Base-by-base conservation (phyloP, 2,888 invertebrate genomes). In the Athalia cordata region DNA sequence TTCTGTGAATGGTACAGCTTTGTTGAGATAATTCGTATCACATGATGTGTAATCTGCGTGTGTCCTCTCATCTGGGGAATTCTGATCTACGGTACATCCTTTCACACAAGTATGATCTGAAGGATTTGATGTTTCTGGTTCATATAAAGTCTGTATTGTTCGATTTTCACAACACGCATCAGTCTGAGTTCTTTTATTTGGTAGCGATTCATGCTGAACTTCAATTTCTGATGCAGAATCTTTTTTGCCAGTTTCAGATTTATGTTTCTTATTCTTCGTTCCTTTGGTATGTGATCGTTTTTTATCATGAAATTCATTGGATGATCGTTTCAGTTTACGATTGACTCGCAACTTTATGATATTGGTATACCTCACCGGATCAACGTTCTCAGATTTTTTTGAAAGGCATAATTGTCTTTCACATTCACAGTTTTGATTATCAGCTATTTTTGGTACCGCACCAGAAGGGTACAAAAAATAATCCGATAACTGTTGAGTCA, bases 101-200 rank as follows among this genome's bases (percentile, higher is more conserved):
- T 72, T 47, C 45, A 59, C 57, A 59, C 47, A 45, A 15, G 47
- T 13, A 47, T 57, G n/a, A 11, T 68, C 55, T 5, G 11, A 68
- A 68, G 9, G n/a, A 55, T 68, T 5, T 5, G 15, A 3, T 43
- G 11, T 55, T 55, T 55, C 29, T 15, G 43, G n/a, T 29, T 68
- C 7, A 52, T 1, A 7, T 29, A 7, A 29, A 9, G 55, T 68
- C 68, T 59, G 72, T n/a, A 59, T 47, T 52, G 59, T 52, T 13
- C 47, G 4, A 47, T 45, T 72, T 45, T 59, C 72, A n/a, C 9
- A 59, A 59, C 7, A 7, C 45, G 6, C 8, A n/a, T 72, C 72
- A 43, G 72, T 72, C 55, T 72, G 72, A 9, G 57, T 59, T 59
- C 43, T 9, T 9, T 59, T 72, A 45, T 45, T 59, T 45, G 72